Base-by-base conservation (phyloP, 2,888 invertebrate species). In the Xestia c-nigrum region DNA sequence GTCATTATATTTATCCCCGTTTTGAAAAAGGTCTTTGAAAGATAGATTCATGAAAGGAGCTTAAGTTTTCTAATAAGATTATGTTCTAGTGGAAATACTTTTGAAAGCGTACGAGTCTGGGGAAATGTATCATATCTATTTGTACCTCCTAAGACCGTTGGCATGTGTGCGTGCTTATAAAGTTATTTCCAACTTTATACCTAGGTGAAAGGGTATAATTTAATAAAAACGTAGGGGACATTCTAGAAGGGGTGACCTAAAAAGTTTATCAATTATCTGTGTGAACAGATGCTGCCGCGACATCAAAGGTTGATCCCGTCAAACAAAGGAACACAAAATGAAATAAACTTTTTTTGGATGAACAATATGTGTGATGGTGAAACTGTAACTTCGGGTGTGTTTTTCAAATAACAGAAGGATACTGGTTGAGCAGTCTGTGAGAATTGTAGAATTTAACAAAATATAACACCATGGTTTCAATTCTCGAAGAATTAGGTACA, bases 61-160 rank as follows among this genome's bases (percentile, higher is more conserved):
- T 61, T 68, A 52, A 46, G 38, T 61, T 77, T 61, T 38, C 31
- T 50, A 77, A 76, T 52, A n/a, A 14, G 19, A 77, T 50, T 59
- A 59, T 43, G 19, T 57, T 40, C n/a, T 61, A 46, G 14, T 24
- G 16, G 12, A 46, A n/a, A 50, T 50, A 12, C 43, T 61, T 66
- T 6, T 46, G 7, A 61, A 38, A 76, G 16, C 10, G 3, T 61
- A 31, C 14, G 50, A 31, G 31, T 50, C 38, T 1, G 4, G 50
- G 38, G 5, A 77, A 59, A 46, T 19, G 12, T 65, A 50, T 10
- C 21, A 57, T 31, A 40, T 47, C 5, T 57, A 31, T 40, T 31
- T 65, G 0, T 31, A 31, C 19, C 4, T 31, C 12, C 59, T 61
- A 19, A 7, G 31, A 9, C 12, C n/a, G 21, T 5, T 43, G 14